phyloP scores from a whole-genome alignment of 2,888 invertebrate species.

The Aleiodes testaceus region DNA sequence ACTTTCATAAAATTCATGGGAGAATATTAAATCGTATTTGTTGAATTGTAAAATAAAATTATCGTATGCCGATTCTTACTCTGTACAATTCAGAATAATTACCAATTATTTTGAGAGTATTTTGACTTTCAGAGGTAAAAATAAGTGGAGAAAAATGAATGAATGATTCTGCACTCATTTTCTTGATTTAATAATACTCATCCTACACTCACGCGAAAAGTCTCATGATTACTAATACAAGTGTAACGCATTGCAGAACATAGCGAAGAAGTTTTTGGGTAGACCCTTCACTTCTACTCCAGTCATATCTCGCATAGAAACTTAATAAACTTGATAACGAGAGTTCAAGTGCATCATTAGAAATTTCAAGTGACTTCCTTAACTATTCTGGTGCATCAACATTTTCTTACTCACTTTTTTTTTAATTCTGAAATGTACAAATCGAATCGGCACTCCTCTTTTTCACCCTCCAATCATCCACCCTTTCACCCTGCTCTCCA shows the following conservation, averaged over 20 bases:
- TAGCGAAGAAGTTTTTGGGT: neutral
- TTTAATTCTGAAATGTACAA: constrained; percentile 22
- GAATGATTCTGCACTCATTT: neutral
- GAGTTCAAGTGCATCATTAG: constrained; percentile 42
- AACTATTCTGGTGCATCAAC: neutral
- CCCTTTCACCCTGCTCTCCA: neutral
- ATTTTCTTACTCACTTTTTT: constrained; percentile 1
- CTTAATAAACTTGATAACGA: constrained; percentile 45
- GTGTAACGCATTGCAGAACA: neutral
- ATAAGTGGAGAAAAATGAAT: neutral
- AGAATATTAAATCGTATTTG: constrained; percentile 64
- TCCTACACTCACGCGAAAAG: constrained; percentile 24
- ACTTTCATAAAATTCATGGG: constrained; percentile 54
- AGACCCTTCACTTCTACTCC: constrained; percentile 30
- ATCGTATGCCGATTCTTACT: constrained; percentile 58
- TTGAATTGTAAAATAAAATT: constrained; percentile 9
- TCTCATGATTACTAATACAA: constrained; percentile 1
- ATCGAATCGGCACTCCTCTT: constrained; percentile 28
- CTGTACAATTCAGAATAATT: constrained; percentile 41
- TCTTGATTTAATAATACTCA: constrained; percentile 25
- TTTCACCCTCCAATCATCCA: neutral
- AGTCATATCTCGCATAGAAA: constrained; percentile 32
- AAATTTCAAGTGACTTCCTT: constrained; percentile 38
- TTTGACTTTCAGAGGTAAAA: neutral
- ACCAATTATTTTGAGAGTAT: neutral